Percentiles rank a stretch among this genome's conserved stretches.
These are phyloP conservation scores for Trichonephila inaurata DNA, from an alignment of 1,140 invertebrate genomes.

Conservation along the genomic window DNA sequence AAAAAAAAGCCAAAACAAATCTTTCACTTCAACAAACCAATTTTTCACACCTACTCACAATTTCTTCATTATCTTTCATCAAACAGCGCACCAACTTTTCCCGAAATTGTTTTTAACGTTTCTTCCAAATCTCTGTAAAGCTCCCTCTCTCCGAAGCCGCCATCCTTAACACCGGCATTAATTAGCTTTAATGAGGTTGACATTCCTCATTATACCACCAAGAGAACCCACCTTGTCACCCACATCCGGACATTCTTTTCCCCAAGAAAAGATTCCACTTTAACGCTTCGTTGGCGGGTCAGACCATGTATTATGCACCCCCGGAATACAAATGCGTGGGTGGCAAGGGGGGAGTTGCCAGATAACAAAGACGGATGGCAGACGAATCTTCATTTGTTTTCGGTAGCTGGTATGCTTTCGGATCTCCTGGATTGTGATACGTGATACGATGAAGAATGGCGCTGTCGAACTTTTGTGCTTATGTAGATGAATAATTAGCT, in stretches of 20 bases:
- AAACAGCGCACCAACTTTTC: no score
- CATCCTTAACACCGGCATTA: neutral
- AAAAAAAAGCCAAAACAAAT: no score
- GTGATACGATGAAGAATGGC: constrained; percentile 6
- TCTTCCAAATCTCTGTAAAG: neutral
- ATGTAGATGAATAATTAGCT: constrained; percentile 6
- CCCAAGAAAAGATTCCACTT: neutral
- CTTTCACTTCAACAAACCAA: no score
- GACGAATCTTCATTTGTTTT: constrained; percentile 29
- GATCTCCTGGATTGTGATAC: neutral
- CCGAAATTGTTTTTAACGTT: neutral
- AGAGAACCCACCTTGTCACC: neutral
- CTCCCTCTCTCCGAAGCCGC: neutral
- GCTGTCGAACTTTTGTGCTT: neutral
- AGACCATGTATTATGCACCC: neutral
- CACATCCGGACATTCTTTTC: neutral
- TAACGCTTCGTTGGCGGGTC: neutral
- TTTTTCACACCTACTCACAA: no score
- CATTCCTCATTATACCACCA: neutral
- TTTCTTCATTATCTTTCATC: no score
- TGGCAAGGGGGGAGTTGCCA: neutral
- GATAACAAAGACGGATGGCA: constrained; percentile 23
- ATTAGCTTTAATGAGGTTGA: constrained; percentile 18
- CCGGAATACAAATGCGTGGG: neutral
- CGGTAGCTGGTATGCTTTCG: neutral